Percentiles rank a stretch among this genome's conserved stretches.
phyloP scores from a whole-genome alignment of 2,888 invertebrate genomes.

The Aradus depressus region DNA sequence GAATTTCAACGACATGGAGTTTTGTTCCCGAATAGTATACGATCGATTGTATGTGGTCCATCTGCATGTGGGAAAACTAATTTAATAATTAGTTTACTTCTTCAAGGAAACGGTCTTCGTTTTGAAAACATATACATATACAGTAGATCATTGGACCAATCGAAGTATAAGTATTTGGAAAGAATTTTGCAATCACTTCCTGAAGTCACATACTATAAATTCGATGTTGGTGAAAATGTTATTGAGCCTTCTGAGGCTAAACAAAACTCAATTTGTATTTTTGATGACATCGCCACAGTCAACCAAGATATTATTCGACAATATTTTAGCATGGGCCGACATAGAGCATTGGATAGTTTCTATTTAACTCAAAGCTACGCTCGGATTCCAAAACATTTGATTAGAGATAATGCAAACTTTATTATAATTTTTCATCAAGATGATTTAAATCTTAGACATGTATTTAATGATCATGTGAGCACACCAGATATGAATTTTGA shows the following conservation, averaged over 20 bases:
- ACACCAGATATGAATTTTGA: constrained; percentile 13
- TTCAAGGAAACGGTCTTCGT: no score
- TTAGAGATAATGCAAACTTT: constrained; percentile 10
- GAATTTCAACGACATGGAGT: no score
- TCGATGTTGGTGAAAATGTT: constrained; percentile 29
- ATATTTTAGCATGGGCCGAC: constrained; percentile 35
- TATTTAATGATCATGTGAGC: constrained; percentile 8
- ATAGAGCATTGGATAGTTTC: constrained; percentile 34
- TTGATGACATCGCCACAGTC: no score
- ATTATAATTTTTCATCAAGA: constrained; percentile 2
- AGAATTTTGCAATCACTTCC: constrained; percentile 27
- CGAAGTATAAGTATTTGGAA: constrained; percentile 32
- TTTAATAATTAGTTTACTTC: constrained; percentile 33
- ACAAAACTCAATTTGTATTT: no score
- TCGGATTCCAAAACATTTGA: constrained; percentile 15
- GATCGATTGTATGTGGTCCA: constrained; percentile 33
- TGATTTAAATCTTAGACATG: constrained; percentile 7
- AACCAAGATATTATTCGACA: constrained; percentile 32
- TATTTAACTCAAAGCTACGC: constrained; percentile 36
- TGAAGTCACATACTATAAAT: constrained; percentile 29
- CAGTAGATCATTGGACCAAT: constrained; percentile 33
- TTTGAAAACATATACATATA: no score
- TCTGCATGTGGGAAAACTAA: constrained; percentile 37
- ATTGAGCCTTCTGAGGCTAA: constrained; percentile 29
- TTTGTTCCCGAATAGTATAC: constrained; percentile 26